phyloP scores from a whole-genome alignment of 2,797 vertebrate genomes.

The Sebastes oblongus region DNA sequence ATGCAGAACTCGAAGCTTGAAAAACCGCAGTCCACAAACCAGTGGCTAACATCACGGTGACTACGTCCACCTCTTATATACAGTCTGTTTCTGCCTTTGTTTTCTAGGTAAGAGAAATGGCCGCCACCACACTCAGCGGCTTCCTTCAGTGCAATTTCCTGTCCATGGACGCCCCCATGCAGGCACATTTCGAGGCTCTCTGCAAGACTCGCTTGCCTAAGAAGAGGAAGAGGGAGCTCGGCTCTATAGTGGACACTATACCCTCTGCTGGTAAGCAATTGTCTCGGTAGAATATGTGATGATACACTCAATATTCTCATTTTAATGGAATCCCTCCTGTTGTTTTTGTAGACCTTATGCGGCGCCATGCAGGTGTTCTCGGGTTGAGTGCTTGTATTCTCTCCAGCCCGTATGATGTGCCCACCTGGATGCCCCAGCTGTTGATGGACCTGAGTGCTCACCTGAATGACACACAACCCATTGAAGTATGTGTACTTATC shows the following conservation, averaged over 20 bases:
- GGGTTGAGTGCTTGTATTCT: constrained; percentile 96
- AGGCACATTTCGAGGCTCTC: constrained; percentile 93
- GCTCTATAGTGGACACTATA: constrained; percentile 87
- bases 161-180: constrained; percentile 90
- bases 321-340: neutral
- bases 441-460: constrained; percentile 97
- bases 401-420: constrained; percentile 95
- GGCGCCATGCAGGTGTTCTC: constrained; percentile 94
- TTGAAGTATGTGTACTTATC: constrained; percentile 84
- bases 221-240: constrained; percentile 89
- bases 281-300: neutral
- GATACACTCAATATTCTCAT: neutral
- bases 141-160: constrained; percentile 96
- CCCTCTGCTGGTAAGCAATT: constrained; percentile 88
- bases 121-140: constrained; percentile 94
- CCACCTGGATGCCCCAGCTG: constrained; percentile 98
- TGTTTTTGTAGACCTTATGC: constrained; percentile 86
- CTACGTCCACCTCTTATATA: too few species aligned
- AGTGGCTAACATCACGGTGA: fast-evolving
- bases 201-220: constrained; percentile 94
- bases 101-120: constrained; percentile 95
- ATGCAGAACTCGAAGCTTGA: too few species aligned
- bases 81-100: neutral
- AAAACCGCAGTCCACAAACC: too few species aligned
- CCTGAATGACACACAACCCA: constrained; percentile 96